phyloP scores from a whole-genome alignment of 2,113 vertebrate species.

The Marmota flaviventris region DNA sequence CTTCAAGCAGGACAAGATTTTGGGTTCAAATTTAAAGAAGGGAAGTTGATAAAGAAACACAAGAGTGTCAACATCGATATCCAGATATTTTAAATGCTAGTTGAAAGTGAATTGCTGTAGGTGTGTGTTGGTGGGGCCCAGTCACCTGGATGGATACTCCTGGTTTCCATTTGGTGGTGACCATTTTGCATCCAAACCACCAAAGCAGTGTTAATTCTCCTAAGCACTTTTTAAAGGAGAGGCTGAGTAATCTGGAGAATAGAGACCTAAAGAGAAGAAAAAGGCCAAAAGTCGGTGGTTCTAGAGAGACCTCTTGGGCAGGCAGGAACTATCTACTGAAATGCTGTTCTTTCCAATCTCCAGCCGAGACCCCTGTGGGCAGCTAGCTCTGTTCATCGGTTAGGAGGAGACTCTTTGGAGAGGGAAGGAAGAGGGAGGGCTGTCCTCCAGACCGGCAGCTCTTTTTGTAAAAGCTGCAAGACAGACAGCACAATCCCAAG shows the following conservation, averaged over 20 bases:
- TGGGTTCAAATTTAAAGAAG: neutral
- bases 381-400: neutral
- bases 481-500: neutral
- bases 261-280: neutral
- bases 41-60: conserved; percentile 32
- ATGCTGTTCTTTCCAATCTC: neutral
- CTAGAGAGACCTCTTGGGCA: neutral
- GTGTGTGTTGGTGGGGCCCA: neutral
- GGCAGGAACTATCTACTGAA: neutral
- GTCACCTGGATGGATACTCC: neutral
- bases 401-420: neutral
- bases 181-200: neutral
- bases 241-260: neutral
- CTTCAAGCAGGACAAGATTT: neutral
- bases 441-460: neutral
- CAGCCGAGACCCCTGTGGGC: neutral
- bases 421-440: neutral
- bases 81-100: neutral
- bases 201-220: neutral
- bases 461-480: neutral
- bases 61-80: neutral
- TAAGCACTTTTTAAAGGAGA: conserved; percentile 1
- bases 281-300: neutral
- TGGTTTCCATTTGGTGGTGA: neutral
- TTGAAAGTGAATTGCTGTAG: neutral